Percentiles rank a stretch among this genome's conserved stretches.
Evolutionary conservation across 2,888 invertebrate species (phyloP).

Genomic region (Eudasyphora cyanicolor): DNA sequence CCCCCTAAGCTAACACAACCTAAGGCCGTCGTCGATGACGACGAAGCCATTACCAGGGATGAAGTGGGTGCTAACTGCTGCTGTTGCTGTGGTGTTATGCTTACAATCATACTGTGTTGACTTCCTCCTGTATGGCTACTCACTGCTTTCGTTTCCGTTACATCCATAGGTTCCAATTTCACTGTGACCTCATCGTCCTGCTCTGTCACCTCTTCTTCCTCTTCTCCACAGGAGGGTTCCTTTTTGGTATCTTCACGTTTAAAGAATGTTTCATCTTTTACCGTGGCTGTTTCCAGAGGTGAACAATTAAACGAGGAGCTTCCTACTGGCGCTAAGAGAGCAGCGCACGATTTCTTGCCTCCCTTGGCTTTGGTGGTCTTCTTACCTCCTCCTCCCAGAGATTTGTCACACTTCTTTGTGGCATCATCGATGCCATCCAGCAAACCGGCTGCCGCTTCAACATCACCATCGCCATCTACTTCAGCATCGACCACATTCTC

Average conservation of each 20-base stretch:
- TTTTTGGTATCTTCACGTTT: conserved; percentile 64
- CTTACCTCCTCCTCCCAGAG: conserved; percentile 56
- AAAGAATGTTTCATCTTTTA: conserved; percentile 75
- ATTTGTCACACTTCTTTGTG: conserved; percentile 68
- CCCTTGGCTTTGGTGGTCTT: conserved; percentile 55
- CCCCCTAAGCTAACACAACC: not conserved
- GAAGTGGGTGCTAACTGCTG: conserved; percentile 49
- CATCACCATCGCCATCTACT: conserved; percentile 72
- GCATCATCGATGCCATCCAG: conserved; percentile 76
- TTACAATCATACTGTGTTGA: conserved; percentile 36
- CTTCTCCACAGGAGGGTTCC: conserved; percentile 43
- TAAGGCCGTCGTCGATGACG: not conserved
- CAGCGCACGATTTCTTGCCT: conserved; percentile 53
- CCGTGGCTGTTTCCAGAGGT: conserved; percentile 55
- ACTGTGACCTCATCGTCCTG: conserved; percentile 40
- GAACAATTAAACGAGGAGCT: conserved; percentile 60
- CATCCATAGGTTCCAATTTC: conserved; percentile 57
- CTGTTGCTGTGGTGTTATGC: conserved; percentile 49
- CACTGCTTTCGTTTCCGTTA: conserved; percentile 45
- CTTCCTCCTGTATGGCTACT: conserved; percentile 42
- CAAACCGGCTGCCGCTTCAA: conserved; percentile 73
- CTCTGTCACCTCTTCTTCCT: not conserved
- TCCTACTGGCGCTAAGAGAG: conserved; percentile 58
- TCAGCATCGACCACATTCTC: conserved; percentile 75
- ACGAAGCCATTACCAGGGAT: not conserved